Evolutionary conservation across 2,797 vertebrate genomes (phyloP).

Genomic region (Hipposideros larvatus): DNA sequence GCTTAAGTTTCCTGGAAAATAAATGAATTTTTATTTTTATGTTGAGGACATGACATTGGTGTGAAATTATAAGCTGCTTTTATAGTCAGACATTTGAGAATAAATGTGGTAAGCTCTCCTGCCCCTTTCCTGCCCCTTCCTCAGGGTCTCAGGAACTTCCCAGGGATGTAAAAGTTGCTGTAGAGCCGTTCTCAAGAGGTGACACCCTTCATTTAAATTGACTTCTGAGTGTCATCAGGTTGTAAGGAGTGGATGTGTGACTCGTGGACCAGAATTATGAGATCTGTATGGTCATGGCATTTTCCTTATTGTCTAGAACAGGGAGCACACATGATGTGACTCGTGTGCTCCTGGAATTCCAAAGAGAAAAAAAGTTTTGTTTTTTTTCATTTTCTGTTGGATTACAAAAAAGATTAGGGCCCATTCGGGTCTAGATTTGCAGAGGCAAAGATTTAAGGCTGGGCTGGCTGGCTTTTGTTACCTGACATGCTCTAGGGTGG

Average conservation of each 20-base stretch:
- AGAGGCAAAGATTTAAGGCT: not conserved
- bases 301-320: not conserved
- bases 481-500: not conserved
- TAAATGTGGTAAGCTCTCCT: not conserved
- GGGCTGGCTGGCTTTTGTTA: not conserved
- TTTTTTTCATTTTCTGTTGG: conserved; percentile 1
- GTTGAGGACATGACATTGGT: not conserved
- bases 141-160: not conserved
- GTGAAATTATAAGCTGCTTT: conserved; percentile 37
- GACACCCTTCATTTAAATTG: not conserved
- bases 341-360: not conserved
- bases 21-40: conserved; percentile 46
- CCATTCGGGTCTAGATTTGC: conserved; percentile 4
- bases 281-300: not conserved
- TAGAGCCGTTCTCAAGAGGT: not conserved
- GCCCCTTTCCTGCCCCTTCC: not conserved
- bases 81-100: not conserved
- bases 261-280: not conserved
- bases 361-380: not conserved
- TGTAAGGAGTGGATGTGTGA: not conserved
- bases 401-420: not conserved
- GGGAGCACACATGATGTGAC: not conserved
- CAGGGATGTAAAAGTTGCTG: not conserved
- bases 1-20: conserved; percentile 47
- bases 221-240: not conserved